Evolutionary conservation across 64 coral and sea anemone genomes (phyloP).

Genomic region (Dendrophyllia cribrosa): DNA sequence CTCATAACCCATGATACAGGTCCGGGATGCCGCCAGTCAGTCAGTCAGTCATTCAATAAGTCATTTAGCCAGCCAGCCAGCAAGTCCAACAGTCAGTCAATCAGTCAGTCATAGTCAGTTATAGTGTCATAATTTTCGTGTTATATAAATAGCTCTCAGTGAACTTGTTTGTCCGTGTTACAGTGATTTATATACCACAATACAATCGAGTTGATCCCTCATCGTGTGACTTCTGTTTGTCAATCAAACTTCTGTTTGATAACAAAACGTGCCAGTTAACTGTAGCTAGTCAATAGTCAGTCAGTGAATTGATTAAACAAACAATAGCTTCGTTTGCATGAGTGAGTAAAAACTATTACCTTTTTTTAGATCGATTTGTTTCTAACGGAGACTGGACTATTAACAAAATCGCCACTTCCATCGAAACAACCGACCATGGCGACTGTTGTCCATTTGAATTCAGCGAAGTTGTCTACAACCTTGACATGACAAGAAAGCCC

Average conservation of each 20-base stretch:
- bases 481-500: constrained; percentile 42
- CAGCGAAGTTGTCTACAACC: constrained; percentile 11
- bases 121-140: no score
- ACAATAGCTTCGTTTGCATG: neutral
- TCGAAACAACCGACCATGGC: constrained; percentile 37
- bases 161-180: neutral
- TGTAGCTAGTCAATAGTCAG: neutral
- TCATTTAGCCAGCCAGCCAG: neutral
- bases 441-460: constrained; percentile 57
- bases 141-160: neutral
- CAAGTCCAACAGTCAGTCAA: neutral
- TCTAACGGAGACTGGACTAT: constrained; percentile 65
- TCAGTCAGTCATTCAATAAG: neutral
- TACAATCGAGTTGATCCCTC: no score
- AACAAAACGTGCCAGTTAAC: no score
- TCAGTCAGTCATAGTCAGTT: neutral
- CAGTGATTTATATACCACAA: no score
- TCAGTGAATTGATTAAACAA: neutral
- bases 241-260: no score
- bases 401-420: neutral
- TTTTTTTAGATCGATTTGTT: constrained; percentile 47
- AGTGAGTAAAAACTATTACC: neutral
- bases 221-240: no score
- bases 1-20: neutral
- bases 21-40: neutral